These are phyloP conservation scores for Phanerotoma sp. DNA, from an alignment of 2,888 invertebrate species.

Conservation along the genomic window DNA sequence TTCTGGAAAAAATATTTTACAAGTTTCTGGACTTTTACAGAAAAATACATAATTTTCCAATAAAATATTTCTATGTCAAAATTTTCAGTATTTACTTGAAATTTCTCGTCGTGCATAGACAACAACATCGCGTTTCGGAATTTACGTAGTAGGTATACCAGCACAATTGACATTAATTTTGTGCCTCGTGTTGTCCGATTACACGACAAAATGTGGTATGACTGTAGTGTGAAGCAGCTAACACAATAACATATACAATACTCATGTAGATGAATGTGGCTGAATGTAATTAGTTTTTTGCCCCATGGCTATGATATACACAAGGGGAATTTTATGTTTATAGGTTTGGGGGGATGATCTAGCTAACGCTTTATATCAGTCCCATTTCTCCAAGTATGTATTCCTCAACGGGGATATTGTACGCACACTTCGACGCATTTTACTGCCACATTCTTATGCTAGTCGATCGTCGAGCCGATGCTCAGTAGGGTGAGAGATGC, in stretches of 20 bases:
- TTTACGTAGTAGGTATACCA: too few species aligned
- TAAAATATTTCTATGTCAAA: too few species aligned
- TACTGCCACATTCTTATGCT: slow-evolving; percentile 25
- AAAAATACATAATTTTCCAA: too few species aligned
- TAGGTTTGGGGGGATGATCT: slow-evolving; percentile 32
- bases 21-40: too few species aligned
- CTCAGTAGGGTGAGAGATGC: slow-evolving; percentile 39
- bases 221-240: background rate
- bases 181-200: slow-evolving; percentile 32
- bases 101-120: too few species aligned
- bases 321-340: slow-evolving; percentile 34
- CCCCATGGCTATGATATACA: slow-evolving; percentile 49
- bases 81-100: too few species aligned
- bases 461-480: slow-evolving; percentile 23
- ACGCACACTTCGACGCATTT: slow-evolving; percentile 19
- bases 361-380: slow-evolving; percentile 37
- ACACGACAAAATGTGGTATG: slow-evolving; percentile 3
- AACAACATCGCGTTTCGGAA: too few species aligned
- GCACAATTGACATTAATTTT: slow-evolving; percentile 36
- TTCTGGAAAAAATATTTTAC: too few species aligned
- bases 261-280: slow-evolving; percentile 37
- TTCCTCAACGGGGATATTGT: slow-evolving; percentile 7
- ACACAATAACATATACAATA: background rate
- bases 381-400: slow-evolving; percentile 25
- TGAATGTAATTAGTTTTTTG: slow-evolving; percentile 55